Base-by-base conservation (phyloP, 1,140 invertebrate species). In the Anastrepha ludens region DNA sequence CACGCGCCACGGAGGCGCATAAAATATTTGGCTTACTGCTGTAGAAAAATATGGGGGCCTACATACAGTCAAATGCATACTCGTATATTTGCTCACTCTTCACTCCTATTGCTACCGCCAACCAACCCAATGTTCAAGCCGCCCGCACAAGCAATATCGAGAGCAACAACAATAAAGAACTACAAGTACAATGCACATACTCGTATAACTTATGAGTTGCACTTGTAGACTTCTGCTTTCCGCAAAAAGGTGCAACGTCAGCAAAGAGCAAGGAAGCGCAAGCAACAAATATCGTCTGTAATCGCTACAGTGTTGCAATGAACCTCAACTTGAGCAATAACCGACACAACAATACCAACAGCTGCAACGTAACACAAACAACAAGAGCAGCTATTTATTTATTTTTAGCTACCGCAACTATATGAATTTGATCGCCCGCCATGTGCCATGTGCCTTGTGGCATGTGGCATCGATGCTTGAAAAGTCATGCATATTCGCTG, bases 391-490 rank as follows among this genome's bases (percentile, higher is more conserved):
- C 74, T 8, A 55, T 55, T 55, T 81, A 58, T 81, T 81, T 81
- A 81, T 81, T 55, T 81, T 81, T 81, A 81, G 74, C 74, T 81
- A 55, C 74, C 74, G 74, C 74, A 81, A 81, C n/a, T 44, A 55
- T 81, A 29, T 81, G 11, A 55, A 47, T 20, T 55, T 81, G 74
- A 81, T 81, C 74, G 74, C 47, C 44, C 74, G 47, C 47, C 74
- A 50, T 81, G 85, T 86, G 86, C 59, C 86, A 81, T 81, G 74
- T 81, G 74, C 20, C 3, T 41, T 81, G 74, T 85, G 78, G 78
- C 78, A 87, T 86, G 85, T 86, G 85, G 85, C 85, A 86, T 47
- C 67, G 41, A 17, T 74, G 67, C 39, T 74, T 74, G 67, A 47
- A 74, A 74, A 74, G 44, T 7, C 41, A 17, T n/a, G 60, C 11